Conservation (phyloP, 2,888 invertebrate species). For the Pyrochroa serraticornis region DNA sequence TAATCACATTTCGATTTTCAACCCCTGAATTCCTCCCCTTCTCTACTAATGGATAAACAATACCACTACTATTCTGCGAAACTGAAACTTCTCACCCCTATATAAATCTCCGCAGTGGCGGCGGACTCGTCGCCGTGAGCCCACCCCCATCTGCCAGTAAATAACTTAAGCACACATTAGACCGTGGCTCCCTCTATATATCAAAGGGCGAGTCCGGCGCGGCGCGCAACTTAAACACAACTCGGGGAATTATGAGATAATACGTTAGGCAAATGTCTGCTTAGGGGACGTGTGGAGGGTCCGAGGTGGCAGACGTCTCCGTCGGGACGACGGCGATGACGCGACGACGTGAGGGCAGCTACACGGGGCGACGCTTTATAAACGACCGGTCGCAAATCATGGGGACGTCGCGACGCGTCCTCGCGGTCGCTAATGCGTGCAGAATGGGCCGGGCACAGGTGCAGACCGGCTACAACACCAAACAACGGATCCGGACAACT, state of each 20-base stretch:
- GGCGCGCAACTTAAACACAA: slow-evolving; percentile 53
- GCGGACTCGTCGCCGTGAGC: slow-evolving; percentile 34
- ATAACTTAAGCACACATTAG: slow-evolving; percentile 58
- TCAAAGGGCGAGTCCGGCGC: slow-evolving; percentile 50
- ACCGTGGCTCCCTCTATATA: slow-evolving; percentile 50
- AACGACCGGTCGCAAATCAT: slow-evolving; percentile 31
- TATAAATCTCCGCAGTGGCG: slow-evolving; percentile 37
- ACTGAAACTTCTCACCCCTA: slow-evolving; percentile 13
- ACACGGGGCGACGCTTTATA: slow-evolving; percentile 12
- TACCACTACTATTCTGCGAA: slow-evolving; percentile 6
- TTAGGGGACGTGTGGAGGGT: slow-evolving; percentile 36
- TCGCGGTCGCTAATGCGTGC: slow-evolving; percentile 31
- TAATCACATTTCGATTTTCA: too few species aligned
- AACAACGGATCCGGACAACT: too few species aligned
- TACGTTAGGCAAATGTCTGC: slow-evolving; percentile 56
- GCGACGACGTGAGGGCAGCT: slow-evolving; percentile 17
- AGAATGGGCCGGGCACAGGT: slow-evolving; percentile 30
- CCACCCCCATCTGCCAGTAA: slow-evolving; percentile 51
- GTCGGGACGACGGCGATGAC: slow-evolving; percentile 4
- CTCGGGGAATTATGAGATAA: slow-evolving; percentile 57
- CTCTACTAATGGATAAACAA: slow-evolving; percentile 38
- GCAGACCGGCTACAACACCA: slow-evolving; percentile 5
- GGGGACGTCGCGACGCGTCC: slow-evolving; percentile 27
- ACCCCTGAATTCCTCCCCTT: neutral
- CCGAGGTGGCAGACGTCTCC: slow-evolving; percentile 11